These are phyloP conservation scores for Epicampocera succincta DNA, from an alignment of 2,888 invertebrate species.

Conservation along the genomic window DNA sequence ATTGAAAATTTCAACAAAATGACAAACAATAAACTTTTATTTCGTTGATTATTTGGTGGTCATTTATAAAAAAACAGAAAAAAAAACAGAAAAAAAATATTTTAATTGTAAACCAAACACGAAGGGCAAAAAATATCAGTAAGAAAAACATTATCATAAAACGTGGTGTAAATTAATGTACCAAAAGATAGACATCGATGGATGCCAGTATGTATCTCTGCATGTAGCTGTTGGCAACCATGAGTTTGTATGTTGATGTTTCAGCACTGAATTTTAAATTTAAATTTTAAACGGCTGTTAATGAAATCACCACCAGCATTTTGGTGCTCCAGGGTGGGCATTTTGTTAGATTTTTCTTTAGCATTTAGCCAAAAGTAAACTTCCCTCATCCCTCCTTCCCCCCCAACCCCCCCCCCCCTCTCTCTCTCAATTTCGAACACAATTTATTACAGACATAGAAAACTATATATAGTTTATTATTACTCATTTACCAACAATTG, in stretches of 20 bases:
- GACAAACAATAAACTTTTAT: constrained; percentile 50
- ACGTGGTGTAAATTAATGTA: constrained; percentile 42
- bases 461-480: constrained; percentile 41
- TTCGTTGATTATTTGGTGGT: constrained; percentile 49
- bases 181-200: constrained; percentile 31
- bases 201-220: neutral
- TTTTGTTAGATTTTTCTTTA: too few relatives aligned
- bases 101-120: constrained; percentile 46
- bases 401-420: too few relatives aligned
- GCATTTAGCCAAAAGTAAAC: too few relatives aligned
- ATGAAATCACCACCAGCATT: neutral
- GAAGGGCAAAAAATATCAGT: neutral
- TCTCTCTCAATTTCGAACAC: constrained; percentile 6
- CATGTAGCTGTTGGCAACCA: too few relatives aligned
- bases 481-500: constrained; percentile 55
- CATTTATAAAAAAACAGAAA: constrained; percentile 26
- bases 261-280: neutral
- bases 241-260: neutral
- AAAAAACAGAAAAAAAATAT: constrained; percentile 33
- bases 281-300: neutral
- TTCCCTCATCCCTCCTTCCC: too few relatives aligned
- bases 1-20: constrained; percentile 50
- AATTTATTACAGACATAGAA: constrained; percentile 29
- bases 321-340: neutral
- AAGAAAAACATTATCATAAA: constrained; percentile 38